Base-by-base conservation (phyloP, 2,113 vertebrate species). In the Cheirogaleus medius region DNA sequence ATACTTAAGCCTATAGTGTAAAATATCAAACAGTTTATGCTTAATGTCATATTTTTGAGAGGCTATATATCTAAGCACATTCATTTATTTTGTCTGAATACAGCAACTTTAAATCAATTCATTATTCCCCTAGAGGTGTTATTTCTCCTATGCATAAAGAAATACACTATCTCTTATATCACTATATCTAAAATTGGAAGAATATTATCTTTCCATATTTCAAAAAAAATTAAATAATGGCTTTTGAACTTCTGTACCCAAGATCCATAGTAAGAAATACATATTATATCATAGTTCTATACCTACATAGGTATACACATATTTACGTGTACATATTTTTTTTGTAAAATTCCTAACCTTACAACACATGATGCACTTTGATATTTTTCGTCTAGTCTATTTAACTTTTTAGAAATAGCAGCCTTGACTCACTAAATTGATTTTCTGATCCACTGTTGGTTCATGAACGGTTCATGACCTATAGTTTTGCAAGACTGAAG, bases 61-160 rank as follows among this genome's bases (percentile, higher is more conserved):
- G 44, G 56, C 15, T 44, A 90, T 47, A 47, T 54, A 63, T 29
- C 60, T 63, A 78, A 92, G 13, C 4, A 76, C 34, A 76, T 84
- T 95, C 25, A 86, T 71, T 95, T 85, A 47, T 92, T 88, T 87
- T 76, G 23, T 47, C 69, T 90, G 60, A 97, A 87, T 71, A 64
- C 1, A 94, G 71, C 0, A 78, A 90, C n/a, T 73, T 78, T 85
- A 95, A 87, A 60, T 91, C 49, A 73, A 86, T 54, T 76, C 58
- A 81, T 54, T 76, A 91, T 68, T 95, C 63, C 32, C 49, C 15
- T 73, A 83, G 7, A 32, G 32, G 34, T 84, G 29, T 58, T 74
- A 58, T 69, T 44, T 84, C 32, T 52, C 25, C 32, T 54, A 94
- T 78, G 54, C n/a, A 82, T 82, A 88, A 96, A 90, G 17, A 95